A percentile compares a stretch with the other conserved stretches of the same genome.
These are phyloP conservation scores for Thinocorus orbignyianus DNA, from an alignment of 2,113 vertebrate species.

Conservation along the genomic window DNA sequence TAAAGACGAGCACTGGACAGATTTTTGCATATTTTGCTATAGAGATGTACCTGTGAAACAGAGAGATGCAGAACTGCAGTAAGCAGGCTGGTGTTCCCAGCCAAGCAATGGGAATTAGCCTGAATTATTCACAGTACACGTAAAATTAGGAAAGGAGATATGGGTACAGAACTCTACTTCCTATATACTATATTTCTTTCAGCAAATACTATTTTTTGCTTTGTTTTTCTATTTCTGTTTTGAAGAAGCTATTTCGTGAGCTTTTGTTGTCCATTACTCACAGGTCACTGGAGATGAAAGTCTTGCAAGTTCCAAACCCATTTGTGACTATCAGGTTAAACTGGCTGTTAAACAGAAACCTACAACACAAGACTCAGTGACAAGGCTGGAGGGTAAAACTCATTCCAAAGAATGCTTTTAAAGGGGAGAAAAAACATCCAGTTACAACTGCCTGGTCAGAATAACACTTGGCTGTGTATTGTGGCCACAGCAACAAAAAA, in stretches of 20 bases:
- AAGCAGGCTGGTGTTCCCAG: neutral
- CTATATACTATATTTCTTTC: neutral
- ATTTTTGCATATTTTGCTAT: neutral
- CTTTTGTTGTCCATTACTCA: neutral
- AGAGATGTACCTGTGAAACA: neutral
- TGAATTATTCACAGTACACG: neutral
- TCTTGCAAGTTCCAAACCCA: neutral
- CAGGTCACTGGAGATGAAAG: neutral
- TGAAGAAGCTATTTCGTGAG: neutral
- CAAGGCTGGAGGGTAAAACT: neutral
- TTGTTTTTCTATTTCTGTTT: neutral
- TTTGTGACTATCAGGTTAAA: neutral
- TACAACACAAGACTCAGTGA: neutral
- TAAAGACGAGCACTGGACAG: neutral
- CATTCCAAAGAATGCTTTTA: neutral
- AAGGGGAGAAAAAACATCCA: neutral
- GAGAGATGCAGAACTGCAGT: neutral
- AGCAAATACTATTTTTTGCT: neutral
- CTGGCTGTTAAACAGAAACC: neutral
- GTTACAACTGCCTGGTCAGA: neutral
- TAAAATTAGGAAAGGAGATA: neutral
- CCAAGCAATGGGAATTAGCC: neutral
- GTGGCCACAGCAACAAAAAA: neutral
- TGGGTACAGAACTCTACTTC: neutral
- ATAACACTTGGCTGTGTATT: neutral